phyloP scores from a whole-genome alignment of 1,140 invertebrate genomes.

The Drosophila arawakana region DNA sequence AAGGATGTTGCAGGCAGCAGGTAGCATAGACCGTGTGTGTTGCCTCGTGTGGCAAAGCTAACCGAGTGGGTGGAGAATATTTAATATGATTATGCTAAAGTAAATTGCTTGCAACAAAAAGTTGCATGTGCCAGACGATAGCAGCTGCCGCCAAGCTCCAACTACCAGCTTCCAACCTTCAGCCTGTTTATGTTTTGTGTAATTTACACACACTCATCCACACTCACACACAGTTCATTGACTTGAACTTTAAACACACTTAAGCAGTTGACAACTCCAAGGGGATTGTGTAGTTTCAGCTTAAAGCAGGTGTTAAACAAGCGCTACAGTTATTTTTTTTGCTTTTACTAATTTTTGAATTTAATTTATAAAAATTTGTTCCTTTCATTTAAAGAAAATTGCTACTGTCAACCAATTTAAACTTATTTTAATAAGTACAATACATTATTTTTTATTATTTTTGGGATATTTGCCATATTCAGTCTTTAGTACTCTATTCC shows the following conservation, averaged over 20 bases:
- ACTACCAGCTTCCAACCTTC: background rate
- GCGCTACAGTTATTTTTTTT: too few relatives aligned
- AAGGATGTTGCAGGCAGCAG: constrained; percentile 24
- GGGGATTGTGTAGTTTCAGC: background rate
- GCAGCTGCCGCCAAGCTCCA: background rate
- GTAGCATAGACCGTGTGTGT: background rate
- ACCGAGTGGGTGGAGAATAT: constrained; percentile 75
- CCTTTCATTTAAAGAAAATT: too few relatives aligned
- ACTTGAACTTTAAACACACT: constrained; percentile 52
- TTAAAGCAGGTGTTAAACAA: background rate
- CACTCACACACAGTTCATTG: constrained; percentile 36
- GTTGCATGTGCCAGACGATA: constrained; percentile 36
- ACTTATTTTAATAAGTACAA: too few relatives aligned
- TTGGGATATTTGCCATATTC: too few relatives aligned
- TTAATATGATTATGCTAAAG: constrained; percentile 82
- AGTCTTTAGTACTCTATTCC: too few relatives aligned
- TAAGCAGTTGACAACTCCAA: constrained; percentile 30
- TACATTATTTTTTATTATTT: too few relatives aligned
- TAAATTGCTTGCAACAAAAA: constrained; percentile 82
- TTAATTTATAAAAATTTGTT: too few relatives aligned
- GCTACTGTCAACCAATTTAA: too few relatives aligned
- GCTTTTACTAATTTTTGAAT: too few relatives aligned
- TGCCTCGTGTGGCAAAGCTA: constrained; percentile 38
- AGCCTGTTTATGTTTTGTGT: constrained; percentile 23
- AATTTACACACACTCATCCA: background rate